Conservation (phyloP, 1,140 invertebrate genomes). For the Phenacoccus solenopsis region DNA sequence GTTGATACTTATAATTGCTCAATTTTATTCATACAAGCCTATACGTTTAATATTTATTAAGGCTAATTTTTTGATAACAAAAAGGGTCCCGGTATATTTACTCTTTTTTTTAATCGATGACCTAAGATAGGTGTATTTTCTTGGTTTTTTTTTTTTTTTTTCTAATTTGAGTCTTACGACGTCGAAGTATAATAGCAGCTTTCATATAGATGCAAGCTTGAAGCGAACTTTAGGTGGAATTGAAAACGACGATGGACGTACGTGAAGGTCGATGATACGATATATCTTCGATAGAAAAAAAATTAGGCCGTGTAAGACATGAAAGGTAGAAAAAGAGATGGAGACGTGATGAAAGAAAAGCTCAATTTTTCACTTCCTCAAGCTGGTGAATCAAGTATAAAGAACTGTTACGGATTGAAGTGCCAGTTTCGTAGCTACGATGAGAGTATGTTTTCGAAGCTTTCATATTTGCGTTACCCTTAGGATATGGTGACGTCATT, state of each 20-base stretch:
- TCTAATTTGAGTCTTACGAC: neutral
- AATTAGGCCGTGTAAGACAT: too few species aligned
- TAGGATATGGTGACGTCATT: too few species aligned
- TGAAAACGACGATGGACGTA: neutral
- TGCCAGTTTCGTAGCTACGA: too few species aligned
- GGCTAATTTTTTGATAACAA: neutral
- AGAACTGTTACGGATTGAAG: too few species aligned
- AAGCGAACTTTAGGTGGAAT: neutral
- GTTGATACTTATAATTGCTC: constrained; percentile 14
- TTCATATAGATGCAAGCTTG: neutral
- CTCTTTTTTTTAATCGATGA: too few species aligned
- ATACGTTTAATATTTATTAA: constrained; percentile 4
- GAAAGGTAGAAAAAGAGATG: too few species aligned
- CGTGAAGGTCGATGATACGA: neutral
- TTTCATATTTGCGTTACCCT: too few species aligned
- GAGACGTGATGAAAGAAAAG: too few species aligned
- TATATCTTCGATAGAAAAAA: too few species aligned
- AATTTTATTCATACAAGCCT: constrained; percentile 15
- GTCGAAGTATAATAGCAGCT: neutral
- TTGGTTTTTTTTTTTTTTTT: neutral
- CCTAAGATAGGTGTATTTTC: neutral
- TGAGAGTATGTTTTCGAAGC: too few species aligned
- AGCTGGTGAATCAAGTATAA: too few species aligned
- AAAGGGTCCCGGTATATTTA: neutral
- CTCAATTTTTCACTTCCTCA: too few species aligned